These are phyloP conservation scores for Orius laevigatus DNA, from an alignment of 1,140 invertebrate genomes.

Conservation along the genomic window DNA sequence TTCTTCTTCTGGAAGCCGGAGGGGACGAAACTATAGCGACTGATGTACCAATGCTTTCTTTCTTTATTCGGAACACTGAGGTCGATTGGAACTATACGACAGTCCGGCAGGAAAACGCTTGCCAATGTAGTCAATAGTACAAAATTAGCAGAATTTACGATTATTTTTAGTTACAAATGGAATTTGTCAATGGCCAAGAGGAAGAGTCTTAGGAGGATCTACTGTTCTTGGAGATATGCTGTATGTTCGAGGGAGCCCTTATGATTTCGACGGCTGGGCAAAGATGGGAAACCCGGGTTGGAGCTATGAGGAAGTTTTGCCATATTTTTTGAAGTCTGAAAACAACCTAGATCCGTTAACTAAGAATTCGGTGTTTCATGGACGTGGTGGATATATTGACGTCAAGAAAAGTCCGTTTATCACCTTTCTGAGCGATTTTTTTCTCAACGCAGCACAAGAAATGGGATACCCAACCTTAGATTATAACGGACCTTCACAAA, in stretches of 20 bases:
- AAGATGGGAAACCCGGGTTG: conserved; percentile 46
- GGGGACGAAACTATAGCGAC: conserved; percentile 48
- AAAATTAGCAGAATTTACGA: conserved; percentile 25
- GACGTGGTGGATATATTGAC: conserved; percentile 12
- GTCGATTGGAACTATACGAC: conserved; percentile 55
- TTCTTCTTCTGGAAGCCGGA: conserved; percentile 44
- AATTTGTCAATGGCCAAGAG: conserved; percentile 40
- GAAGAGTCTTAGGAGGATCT: conserved; percentile 49
- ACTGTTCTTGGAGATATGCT: conserved; percentile 45
- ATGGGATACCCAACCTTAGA: conserved; percentile 34
- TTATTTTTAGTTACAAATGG: conserved; percentile 33
- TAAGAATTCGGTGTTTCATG: neutral
- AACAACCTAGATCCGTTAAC: conserved; percentile 24
- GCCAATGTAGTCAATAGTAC: no score
- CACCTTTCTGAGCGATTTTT: conserved; percentile 26
- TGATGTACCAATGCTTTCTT: conserved; percentile 42
- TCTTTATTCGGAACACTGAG: conserved; percentile 33
- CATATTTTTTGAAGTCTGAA: conserved; percentile 37
- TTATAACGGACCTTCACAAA: conserved; percentile 31
- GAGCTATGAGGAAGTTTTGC: conserved; percentile 36
- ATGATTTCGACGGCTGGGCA: conserved; percentile 59
- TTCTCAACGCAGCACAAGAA: conserved; percentile 33
- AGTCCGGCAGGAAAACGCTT: conserved; percentile 23
- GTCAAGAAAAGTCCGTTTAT: conserved; percentile 25
- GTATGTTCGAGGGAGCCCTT: conserved; percentile 41